These are phyloP conservation scores for Chrosomus eos DNA, from an alignment of 2,797 vertebrate genomes.

Conservation along the genomic window DNA sequence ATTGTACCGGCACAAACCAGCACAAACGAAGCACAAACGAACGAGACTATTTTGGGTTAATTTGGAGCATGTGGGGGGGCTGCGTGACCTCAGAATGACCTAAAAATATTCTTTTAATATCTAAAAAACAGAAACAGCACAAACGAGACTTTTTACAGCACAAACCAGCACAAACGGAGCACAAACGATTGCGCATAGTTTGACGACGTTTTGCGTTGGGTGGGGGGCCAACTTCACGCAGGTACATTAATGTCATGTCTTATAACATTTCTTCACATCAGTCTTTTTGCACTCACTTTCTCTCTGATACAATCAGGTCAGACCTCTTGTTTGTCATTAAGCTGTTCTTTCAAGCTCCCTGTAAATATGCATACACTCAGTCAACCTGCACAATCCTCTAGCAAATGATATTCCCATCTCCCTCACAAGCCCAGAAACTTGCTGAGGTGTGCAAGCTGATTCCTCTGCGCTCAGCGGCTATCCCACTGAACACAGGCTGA, in stretches of 20 bases:
- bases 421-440: conserved; percentile 12
- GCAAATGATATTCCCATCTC: neutral
- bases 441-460: conserved; percentile 31
- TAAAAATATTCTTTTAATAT: no score
- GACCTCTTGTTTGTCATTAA: neutral
- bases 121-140: no score
- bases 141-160: no score
- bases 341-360: conserved; percentile 12
- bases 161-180: no score
- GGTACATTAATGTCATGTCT: neutral
- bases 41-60: no score
- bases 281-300: neutral
- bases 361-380: conserved; percentile 9
- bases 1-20: no score
- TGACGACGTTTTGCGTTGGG: no score
- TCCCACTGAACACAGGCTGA: neutral
- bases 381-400: neutral
- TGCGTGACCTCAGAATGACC: no score
- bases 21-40: no score
- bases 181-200: no score
- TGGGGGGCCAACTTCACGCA: no score
- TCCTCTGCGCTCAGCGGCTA: neutral
- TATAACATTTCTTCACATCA: neutral
- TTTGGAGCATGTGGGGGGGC: no score
- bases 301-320: neutral